phyloP scores from a whole-genome alignment of 1,140 invertebrate species.

The Mya arenaria region DNA sequence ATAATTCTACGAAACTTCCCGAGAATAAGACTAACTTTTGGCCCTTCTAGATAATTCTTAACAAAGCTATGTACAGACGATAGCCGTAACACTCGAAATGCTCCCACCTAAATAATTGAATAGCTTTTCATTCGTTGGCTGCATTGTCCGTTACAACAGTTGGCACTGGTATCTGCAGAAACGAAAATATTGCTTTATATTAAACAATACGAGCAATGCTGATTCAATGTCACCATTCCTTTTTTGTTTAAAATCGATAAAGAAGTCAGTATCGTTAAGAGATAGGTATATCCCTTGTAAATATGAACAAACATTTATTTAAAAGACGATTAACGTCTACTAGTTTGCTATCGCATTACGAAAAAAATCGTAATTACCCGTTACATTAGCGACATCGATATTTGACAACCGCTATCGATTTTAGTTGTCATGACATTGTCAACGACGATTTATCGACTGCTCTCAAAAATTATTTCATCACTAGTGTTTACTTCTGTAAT shows the following conservation, averaged over 20 bases:
- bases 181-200: not conserved
- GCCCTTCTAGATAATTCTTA: conserved; percentile 10
- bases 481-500: no score
- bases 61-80: conserved; percentile 34
- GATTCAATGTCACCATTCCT: not conserved
- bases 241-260: not conserved
- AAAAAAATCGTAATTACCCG: not conserved
- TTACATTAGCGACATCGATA: not conserved
- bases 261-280: not conserved
- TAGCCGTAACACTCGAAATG: conserved; percentile 52
- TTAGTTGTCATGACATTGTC: not conserved
- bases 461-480: no score
- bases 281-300: not conserved
- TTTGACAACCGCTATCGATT: not conserved
- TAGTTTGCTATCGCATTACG: not conserved
- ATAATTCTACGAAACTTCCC: conserved; percentile 22
- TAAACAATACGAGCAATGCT: no score
- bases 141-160: conserved; percentile 45
- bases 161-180: conserved; percentile 8
- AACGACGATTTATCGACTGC: not conserved
- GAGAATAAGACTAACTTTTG: conserved; percentile 8
- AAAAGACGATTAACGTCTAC: not conserved
- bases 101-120: conserved; percentile 15
- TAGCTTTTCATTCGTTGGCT: conserved; percentile 32
- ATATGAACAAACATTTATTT: not conserved